Evolutionary conservation across 2,113 vertebrate species (phyloP).

Genomic region (Panthera uncia): DNA sequence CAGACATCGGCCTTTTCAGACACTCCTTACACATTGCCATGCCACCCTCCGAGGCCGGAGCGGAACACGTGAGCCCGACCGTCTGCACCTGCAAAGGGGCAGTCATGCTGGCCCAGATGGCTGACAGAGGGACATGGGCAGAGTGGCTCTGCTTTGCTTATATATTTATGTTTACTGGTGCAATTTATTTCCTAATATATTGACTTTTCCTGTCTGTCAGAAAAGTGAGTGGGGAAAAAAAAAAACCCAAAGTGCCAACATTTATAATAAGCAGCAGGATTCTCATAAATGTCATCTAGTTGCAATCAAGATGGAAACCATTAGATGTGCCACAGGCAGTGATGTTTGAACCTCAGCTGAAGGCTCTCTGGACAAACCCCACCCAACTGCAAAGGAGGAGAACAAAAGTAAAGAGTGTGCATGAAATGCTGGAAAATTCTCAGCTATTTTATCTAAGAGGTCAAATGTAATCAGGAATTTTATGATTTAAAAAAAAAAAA

Average conservation of each 20-base stretch:
- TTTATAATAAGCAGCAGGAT: not conserved
- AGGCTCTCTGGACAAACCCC: not conserved
- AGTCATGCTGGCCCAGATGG: not conserved
- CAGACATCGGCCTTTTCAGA: not conserved
- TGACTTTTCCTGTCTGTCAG: not conserved
- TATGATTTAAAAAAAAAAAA: not conserved
- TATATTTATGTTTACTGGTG: not conserved
- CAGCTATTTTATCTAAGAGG: not conserved
- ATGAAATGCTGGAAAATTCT: not conserved
- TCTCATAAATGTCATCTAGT: not conserved
- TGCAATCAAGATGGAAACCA: not conserved
- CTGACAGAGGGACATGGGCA: rapidly evolving
- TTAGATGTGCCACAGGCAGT: not conserved
- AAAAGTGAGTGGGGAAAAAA: not conserved
- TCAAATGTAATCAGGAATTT: not conserved
- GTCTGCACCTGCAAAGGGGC: rapidly evolving
- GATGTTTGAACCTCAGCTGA: not conserved
- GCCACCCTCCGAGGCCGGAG: not conserved
- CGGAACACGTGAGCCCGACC: rapidly evolving
- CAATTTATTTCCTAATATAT: not conserved
- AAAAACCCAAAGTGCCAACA: not conserved
- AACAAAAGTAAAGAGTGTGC: not conserved
- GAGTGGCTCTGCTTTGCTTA: not conserved
- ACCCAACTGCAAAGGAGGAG: not conserved
- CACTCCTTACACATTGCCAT: not conserved